Evolutionary conservation across 1,140 invertebrate species (phyloP).

Genomic region (Orussus abietinus): DNA sequence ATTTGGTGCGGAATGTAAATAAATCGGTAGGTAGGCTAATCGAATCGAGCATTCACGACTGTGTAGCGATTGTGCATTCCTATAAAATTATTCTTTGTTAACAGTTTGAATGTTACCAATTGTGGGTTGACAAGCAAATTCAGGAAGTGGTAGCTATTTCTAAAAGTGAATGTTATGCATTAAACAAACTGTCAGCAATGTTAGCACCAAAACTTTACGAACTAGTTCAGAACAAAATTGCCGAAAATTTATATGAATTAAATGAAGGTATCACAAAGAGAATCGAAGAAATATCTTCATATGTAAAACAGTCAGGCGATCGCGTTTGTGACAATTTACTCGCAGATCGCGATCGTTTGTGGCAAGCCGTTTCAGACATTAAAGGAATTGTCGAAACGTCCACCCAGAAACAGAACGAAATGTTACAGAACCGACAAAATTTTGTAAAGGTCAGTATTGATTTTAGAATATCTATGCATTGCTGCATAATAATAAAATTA

Average conservation of each 20-base stretch:
- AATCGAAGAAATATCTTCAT: conserved; percentile 26
- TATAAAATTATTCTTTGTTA: conserved; percentile 12
- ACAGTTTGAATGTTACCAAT: conserved; percentile 32
- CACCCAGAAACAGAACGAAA: conserved; percentile 24
- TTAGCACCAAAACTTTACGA: conserved; percentile 32
- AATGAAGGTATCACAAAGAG: conserved; percentile 29
- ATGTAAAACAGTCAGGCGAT: conserved; percentile 31
- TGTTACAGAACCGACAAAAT: conserved; percentile 22
- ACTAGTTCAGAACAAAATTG: conserved; percentile 32
- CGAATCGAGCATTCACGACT: too few relatives aligned
- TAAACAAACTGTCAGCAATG: conserved; percentile 23
- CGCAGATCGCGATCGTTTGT: conserved; percentile 25
- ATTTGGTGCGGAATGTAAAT: conserved; percentile 27
- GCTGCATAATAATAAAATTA: not conserved
- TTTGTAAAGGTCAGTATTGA: conserved; percentile 27
- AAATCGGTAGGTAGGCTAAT: conserved; percentile 33
- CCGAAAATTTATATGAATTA: conserved; percentile 31
- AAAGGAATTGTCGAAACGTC: conserved; percentile 22
- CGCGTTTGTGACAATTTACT: conserved; percentile 25
- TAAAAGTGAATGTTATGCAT: conserved; percentile 23
- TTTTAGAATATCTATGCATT: conserved; percentile 10
- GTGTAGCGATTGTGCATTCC: too few relatives aligned
- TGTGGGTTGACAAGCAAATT: conserved; percentile 32
- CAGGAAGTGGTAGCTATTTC: conserved; percentile 20
- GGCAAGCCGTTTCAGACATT: conserved; percentile 23